Evolutionary conservation across 2,797 vertebrate species (phyloP).

Genomic region (Lepidocolaptes lacrymiger): DNA sequence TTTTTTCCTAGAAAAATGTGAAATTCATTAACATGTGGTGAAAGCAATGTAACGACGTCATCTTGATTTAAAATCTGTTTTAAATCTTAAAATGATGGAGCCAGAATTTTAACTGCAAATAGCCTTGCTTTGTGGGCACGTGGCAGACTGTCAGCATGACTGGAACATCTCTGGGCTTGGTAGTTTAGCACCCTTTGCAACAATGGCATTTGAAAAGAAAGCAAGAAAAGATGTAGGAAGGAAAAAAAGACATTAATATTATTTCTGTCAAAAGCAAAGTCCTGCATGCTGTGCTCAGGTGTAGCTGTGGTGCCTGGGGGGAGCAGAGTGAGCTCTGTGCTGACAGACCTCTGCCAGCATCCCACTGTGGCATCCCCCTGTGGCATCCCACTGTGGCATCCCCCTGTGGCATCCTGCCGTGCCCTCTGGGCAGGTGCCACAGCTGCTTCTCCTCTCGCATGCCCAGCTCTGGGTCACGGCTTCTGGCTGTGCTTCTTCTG

Average conservation of each 20-base stretch:
- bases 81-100: slow-evolving; percentile 42
- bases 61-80: slow-evolving; percentile 67
- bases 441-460: background rate
- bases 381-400: background rate
- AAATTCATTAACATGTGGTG: slow-evolving; percentile 65
- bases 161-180: background rate
- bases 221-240: background rate
- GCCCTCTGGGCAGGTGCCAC: background rate
- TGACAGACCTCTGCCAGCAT: background rate
- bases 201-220: background rate
- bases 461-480: background rate
- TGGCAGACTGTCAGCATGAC: background rate
- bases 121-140: background rate
- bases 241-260: background rate
- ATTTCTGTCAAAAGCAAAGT: background rate
- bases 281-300: background rate
- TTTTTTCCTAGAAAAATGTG: slow-evolving; percentile 57
- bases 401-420: background rate
- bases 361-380: background rate
- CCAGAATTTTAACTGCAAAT: slow-evolving; percentile 25
- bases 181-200: background rate
- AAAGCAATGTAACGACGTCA: slow-evolving; percentile 41
- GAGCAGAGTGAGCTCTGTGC: accelerated
- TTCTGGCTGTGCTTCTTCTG: background rate
- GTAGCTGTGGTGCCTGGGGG: background rate